Evolutionary conservation across 2,888 invertebrate genomes (phyloP), one percentile per base, ranked within the genome.

Genomic region (Frankliniella intonsa): DNA sequence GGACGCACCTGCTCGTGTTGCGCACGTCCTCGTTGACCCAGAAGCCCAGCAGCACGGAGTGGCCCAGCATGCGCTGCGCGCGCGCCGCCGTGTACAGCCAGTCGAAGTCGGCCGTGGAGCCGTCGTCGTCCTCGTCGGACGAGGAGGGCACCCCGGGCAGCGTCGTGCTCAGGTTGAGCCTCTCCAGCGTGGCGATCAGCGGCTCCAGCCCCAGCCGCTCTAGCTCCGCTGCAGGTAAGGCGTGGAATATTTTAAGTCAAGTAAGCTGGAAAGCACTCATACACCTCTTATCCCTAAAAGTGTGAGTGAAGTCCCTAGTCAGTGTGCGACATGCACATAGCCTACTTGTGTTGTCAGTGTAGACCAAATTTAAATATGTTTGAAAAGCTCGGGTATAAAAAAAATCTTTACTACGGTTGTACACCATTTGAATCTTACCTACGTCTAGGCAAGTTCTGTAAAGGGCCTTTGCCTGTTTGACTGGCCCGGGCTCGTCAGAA

Each of bases 401-500:
- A n/a, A n/a, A n/a, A 38, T 38, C 5, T 38, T 38, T 38, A 38
- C 38, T n/a, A n/a, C 38, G 38, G 2, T 2, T 38, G 5, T 38
- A 38, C 5, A 38, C 38, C 38, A 3, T 38, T 5, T 38, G 38
- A 38, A 38, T 38, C 87, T 87, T 86, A 93, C 93, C 91, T 84
- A 90, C 90, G 86, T 93, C 90, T 87, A 93, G 89, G 86, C 93
- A 93, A 55, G 92, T 92, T 84, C 89, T 90, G 85, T 92, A 93
- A 81, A 93, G 87, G n/a, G 89, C 86, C 86, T 92, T 91, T 0
- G 93, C 93, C 84, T 91, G 83, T 22, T 85, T 84, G 0, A 88
- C 86, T 22, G 87, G 85, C 9, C 81, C 81, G 0, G 87, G 86
- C 27, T 88, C 87, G 76, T 83, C 83, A 12, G 83, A 81, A 49